Conservation (phyloP, 2,888 invertebrate species). For the Tenodera sinensis region DNA sequence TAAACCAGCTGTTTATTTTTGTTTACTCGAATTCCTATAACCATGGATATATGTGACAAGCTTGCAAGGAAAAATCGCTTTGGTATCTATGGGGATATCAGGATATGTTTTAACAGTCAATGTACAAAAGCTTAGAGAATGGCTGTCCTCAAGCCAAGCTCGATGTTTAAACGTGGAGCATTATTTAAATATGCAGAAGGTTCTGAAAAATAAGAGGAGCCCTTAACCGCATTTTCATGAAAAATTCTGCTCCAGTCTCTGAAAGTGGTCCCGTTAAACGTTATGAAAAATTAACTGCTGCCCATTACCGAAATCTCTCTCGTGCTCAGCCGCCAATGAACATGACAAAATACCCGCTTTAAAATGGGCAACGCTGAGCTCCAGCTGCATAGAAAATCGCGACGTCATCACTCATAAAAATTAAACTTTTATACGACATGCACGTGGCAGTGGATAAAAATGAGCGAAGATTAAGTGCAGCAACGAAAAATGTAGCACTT, state of each 20-base stretch:
- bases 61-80: no score
- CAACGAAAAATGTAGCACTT: not conserved
- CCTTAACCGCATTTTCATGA: not conserved
- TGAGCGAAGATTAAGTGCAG: not conserved
- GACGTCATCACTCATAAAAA: no score
- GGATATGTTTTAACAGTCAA: no score
- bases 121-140: not conserved
- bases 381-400: not conserved
- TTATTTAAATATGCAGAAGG: not conserved
- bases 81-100: no score
- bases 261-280: not conserved
- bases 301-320: not conserved
- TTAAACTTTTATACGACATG: not conserved
- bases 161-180: not conserved
- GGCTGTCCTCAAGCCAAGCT: not conserved
- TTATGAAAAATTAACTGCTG: not conserved
- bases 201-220: not conserved
- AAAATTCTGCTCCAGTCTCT: not conserved
- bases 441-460: not conserved
- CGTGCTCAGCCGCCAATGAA: not conserved
- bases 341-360: not conserved
- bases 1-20: no score
- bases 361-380: not conserved
- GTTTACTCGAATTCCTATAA: no score
- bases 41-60: no score